These are phyloP conservation scores for Tetragnatha montana DNA, from an alignment of 2,888 invertebrate species.

Conservation along the genomic window DNA sequence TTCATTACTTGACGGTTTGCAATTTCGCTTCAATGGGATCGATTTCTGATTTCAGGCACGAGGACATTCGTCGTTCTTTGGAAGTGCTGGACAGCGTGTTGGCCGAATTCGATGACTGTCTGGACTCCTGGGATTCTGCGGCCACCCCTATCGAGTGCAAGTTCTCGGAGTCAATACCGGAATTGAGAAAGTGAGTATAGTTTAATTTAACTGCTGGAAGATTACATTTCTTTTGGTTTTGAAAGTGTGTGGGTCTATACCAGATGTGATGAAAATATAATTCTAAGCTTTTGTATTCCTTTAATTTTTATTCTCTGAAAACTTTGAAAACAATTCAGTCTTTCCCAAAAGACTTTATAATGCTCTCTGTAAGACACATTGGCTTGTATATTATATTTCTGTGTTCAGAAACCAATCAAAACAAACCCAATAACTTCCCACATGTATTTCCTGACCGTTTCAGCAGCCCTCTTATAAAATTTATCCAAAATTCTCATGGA, in stretches of 20 bases:
- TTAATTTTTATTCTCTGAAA: too few species aligned
- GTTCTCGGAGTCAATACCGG: neutral
- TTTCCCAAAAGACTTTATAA: too few species aligned
- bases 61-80: slow-evolving; percentile 57
- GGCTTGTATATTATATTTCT: too few species aligned
- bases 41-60: slow-evolving; percentile 35
- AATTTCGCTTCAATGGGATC: neutral
- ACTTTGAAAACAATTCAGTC: too few species aligned
- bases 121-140: slow-evolving; percentile 47
- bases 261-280: too few species aligned
- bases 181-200: neutral
- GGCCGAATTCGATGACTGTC: slow-evolving; percentile 66
- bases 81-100: slow-evolving; percentile 65
- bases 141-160: neutral
- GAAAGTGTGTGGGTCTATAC: neutral
- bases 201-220: neutral
- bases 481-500: too few species aligned
- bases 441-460: too few species aligned
- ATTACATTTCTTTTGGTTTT: neutral
- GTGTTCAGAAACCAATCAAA: too few species aligned
- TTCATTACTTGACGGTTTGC: neutral
- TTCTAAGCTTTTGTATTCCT: too few species aligned
- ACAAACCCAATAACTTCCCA: too few species aligned
- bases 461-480: too few species aligned
- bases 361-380: too few species aligned